Evolutionary conservation across 2,888 invertebrate species (phyloP).

Genomic region (Acleris literana): DNA sequence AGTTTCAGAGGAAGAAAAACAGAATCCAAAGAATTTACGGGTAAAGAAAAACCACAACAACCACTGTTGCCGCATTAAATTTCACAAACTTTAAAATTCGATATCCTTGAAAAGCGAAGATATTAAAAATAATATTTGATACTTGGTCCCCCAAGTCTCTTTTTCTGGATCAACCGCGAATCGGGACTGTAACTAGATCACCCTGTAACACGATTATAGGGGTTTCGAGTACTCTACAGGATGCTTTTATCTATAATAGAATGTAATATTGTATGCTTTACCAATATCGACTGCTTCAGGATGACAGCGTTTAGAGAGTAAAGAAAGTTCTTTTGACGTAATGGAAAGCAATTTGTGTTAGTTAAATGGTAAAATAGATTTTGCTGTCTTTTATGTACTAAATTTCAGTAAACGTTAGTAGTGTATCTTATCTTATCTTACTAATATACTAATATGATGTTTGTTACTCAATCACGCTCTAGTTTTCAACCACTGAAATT

Average conservation of each 20-base stretch:
- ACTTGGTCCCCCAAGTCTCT: slow-evolving; percentile 49
- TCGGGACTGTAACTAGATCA: slow-evolving; percentile 74
- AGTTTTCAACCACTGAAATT: no score
- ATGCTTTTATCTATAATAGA: slow-evolving; percentile 74
- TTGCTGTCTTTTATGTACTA: background rate
- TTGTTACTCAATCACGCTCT: no score
- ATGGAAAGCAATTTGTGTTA: slow-evolving; percentile 1
- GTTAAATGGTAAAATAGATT: background rate
- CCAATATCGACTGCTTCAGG: slow-evolving; percentile 20
- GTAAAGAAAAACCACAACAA: no score
- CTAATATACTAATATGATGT: no score
- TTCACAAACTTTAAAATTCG: slow-evolving; percentile 15
- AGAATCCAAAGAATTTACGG: no score
- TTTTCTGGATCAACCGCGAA: slow-evolving; percentile 65
- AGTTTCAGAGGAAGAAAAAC: no score
- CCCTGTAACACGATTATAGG: slow-evolving; percentile 73
- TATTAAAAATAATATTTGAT: slow-evolving; percentile 24
- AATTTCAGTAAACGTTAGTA: background rate
- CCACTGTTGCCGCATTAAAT: no score
- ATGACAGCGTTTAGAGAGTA: background rate
- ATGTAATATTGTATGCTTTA: slow-evolving; percentile 56
- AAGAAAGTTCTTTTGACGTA: slow-evolving; percentile 9
- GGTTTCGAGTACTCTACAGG: slow-evolving; percentile 50
- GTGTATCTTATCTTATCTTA: no score
- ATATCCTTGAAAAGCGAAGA: slow-evolving; percentile 15